A percentile compares a stretch with the other conserved stretches of the same genome.
These are phyloP conservation scores for Pocota personata DNA, from an alignment of 2,888 invertebrate species.

Conservation along the genomic window DNA sequence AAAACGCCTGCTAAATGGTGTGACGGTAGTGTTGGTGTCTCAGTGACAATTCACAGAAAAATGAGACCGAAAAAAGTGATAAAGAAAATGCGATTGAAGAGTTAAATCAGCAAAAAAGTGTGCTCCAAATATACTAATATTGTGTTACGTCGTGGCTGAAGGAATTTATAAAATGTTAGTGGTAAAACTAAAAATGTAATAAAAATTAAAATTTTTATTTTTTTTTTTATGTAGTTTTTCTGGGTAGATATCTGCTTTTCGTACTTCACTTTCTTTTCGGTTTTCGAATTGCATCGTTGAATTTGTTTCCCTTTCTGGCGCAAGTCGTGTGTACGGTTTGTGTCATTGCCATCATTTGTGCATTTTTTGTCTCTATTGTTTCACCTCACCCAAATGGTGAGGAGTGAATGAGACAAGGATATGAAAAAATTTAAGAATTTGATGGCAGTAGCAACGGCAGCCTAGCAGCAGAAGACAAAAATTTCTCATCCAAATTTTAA, in stretches of 20 bases:
- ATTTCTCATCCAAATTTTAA: conserved; percentile 42
- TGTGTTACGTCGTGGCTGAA: too few relatives aligned
- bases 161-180: conserved; percentile 41
- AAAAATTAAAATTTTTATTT: conserved; percentile 14
- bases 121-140: not conserved
- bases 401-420: conserved; percentile 38
- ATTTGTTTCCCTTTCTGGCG: conserved; percentile 20
- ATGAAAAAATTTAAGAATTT: conserved; percentile 59
- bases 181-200: conserved; percentile 18
- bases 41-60: conserved; percentile 34
- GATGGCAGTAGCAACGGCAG: conserved; percentile 69
- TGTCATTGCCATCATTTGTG: conserved; percentile 59
- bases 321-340: conserved; percentile 46
- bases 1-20: conserved; percentile 65
- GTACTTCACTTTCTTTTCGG: conserved; percentile 26
- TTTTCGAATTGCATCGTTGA: conserved; percentile 37
- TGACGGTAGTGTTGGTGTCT: conserved; percentile 42
- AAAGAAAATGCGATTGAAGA: conserved; percentile 20
- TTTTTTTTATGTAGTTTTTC: not conserved
- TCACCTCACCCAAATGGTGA: conserved; percentile 3
- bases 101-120: not conserved
- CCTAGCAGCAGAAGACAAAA: conserved; percentile 69
- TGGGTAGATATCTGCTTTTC: conserved; percentile 50
- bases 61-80: not conserved
- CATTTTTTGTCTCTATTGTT: conserved; percentile 50